Conservation (phyloP, 2,797 vertebrate genomes). For the Knipowitschia caucasica region DNA sequence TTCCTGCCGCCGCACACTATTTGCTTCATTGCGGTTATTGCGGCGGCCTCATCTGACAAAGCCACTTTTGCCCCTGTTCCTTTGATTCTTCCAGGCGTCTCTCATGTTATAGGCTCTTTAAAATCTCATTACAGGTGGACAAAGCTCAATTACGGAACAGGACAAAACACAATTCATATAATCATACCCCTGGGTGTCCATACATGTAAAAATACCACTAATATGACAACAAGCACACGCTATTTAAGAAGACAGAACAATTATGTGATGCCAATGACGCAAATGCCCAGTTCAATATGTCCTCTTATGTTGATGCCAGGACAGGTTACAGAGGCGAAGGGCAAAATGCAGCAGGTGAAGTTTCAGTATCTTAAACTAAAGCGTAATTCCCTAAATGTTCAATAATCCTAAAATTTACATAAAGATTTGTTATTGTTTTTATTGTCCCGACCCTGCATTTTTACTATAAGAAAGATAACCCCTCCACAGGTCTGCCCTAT, state of each 20-base stretch:
- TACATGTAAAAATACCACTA: slow-evolving; percentile 32
- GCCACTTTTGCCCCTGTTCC: slow-evolving; percentile 26
- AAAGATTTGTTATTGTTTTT: too few species aligned
- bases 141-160: slow-evolving; percentile 45
- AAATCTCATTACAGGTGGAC: slow-evolving; percentile 66
- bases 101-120: slow-evolving; percentile 38
- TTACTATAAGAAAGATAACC: too few species aligned
- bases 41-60: slow-evolving; percentile 34
- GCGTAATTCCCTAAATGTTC: too few species aligned
- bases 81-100: slow-evolving; percentile 40
- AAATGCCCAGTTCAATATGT: neutral
- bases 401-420: too few species aligned
- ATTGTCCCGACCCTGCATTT: too few species aligned
- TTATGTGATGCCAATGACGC: neutral
- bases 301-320: neutral
- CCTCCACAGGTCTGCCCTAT: too few species aligned
- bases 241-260: slow-evolving; percentile 22
- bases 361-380: too few species aligned
- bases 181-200: slow-evolving; percentile 7
- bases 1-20: slow-evolving; percentile 41
- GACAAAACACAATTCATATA: slow-evolving; percentile 41
- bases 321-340: neutral
- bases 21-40: slow-evolving; percentile 41
- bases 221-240: slow-evolving; percentile 39
- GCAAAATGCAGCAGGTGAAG: too few species aligned